A percentile compares a stretch with the other conserved stretches of the same genome.
phyloP scores from a whole-genome alignment of 1,140 invertebrate genomes.

The Apis florea region DNA sequence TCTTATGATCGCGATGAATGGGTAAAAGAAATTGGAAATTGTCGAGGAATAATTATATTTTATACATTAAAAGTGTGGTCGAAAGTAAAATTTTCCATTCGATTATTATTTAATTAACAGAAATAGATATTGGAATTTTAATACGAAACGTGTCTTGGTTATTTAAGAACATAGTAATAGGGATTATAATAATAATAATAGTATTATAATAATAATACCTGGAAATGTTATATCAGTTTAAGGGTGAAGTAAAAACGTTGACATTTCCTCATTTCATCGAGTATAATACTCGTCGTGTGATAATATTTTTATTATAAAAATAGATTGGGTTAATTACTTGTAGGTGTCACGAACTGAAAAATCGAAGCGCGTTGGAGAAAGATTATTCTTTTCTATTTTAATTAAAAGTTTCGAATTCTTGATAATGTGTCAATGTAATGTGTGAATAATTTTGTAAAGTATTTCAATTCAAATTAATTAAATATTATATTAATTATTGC shows the following conservation, averaged over 20 bases:
- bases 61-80: too few species aligned
- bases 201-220: constrained; percentile 17
- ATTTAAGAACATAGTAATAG: background rate
- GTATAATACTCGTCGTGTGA: background rate
- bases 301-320: constrained; percentile 17
- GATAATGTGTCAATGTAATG: too few species aligned
- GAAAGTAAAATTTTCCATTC: too few species aligned
- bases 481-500: too few species aligned
- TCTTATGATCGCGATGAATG: background rate
- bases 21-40: background rate
- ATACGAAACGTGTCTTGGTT: background rate
- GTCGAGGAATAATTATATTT: too few species aligned
- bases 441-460: too few species aligned
- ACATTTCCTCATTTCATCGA: constrained; percentile 17
- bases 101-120: background rate
- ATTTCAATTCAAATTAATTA: background rate
- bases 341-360: background rate
- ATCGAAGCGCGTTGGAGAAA: background rate
- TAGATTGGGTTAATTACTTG: background rate
- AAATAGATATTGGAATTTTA: background rate
- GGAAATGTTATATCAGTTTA: background rate
- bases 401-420: background rate
- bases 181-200: background rate
- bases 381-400: background rate
- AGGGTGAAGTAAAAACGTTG: constrained; percentile 18